Base-by-base conservation (phyloP, 2,888 invertebrate genomes). In the Argyresthia albistria region DNA sequence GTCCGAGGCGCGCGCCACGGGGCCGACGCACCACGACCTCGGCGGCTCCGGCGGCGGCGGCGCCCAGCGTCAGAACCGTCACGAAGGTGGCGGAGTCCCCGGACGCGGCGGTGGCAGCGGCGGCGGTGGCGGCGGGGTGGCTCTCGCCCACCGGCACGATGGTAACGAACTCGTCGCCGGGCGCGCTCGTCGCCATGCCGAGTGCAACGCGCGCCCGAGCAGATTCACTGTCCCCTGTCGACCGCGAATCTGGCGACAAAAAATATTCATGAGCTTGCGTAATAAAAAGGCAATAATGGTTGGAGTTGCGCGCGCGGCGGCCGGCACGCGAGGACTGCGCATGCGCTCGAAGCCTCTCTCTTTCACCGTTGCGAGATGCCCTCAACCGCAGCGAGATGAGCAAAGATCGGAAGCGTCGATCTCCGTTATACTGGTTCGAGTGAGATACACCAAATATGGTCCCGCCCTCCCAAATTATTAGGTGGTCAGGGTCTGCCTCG, bases 1-100 rank as follows among this genome's bases (percentile, higher is more conserved):
- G 94, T 1, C 97, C 97, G 8, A 97, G 89, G 43, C 96, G 91
- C 69, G 97, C 97, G 0, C 97, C 97, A 0, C 96, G 95, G 52
- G 97, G 90, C 59, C 97, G 90, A 62, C 94, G 94, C 51, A 97
- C 93, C 52, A 92, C 89, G 42, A 97, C 93, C 67, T 93, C 92
- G 63, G 95, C 94, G 9, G 88, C 86, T 59, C 91, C 86, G 58
- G 83, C 73, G 61, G 88, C 73, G 11, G 78, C 80, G 46, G 78
- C 80, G 47, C 88, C 82, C 51, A 91, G 89, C 53, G 89, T 89
- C 25, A 91, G 84, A 46, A 91, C 91, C 37, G 91, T 91, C 57
- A 91, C 90, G 65, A 91, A 91, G 37, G 80, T 67, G 50, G 77
- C 73, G 59, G 83, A 81, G 54, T 65, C 66, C 42, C 63, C 60